Percentiles rank a stretch among this genome's conserved stretches.
phyloP scores from a whole-genome alignment of 2,888 invertebrate genomes.

The Camponotus fellah region DNA sequence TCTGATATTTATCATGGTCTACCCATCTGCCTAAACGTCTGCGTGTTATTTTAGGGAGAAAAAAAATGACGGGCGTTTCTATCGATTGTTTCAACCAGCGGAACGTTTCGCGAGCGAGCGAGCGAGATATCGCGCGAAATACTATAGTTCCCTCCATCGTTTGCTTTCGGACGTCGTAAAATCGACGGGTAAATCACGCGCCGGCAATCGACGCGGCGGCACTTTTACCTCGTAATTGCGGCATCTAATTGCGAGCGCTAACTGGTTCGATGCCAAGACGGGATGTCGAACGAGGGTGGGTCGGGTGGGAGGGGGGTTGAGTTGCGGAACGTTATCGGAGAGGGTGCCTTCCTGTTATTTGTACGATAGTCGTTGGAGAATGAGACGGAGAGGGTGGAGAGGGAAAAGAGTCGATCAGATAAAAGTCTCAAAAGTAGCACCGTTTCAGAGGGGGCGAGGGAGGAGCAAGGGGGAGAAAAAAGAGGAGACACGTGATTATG shows the following conservation, averaged over 20 bases:
- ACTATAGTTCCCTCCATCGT: conserved; percentile 57
- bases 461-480: conserved; percentile 63
- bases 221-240: conserved; percentile 66
- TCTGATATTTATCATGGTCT: neutral
- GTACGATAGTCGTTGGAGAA: conserved; percentile 60
- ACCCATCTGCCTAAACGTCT: neutral
- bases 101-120: conserved; percentile 43
- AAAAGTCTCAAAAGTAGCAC: conserved; percentile 77
- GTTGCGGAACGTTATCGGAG: conserved; percentile 72
- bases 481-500: conserved; percentile 70
- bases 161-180: conserved; percentile 46
- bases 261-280: conserved; percentile 75
- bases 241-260: conserved; percentile 75
- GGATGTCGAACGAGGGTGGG: conserved; percentile 47
- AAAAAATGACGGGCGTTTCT: conserved; percentile 38
- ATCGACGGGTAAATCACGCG: conserved; percentile 53
- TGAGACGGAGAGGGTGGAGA: conserved; percentile 30
- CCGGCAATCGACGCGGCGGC: conserved; percentile 62
- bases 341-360: conserved; percentile 70
- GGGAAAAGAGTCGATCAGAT: conserved; percentile 72
- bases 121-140: conserved; percentile 49
- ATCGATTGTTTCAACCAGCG: conserved; percentile 53
- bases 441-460: conserved; percentile 66
- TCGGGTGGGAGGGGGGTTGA: conserved; percentile 21
- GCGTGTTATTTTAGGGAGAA: conserved; percentile 33